phyloP scores from a whole-genome alignment of 2,797 vertebrate genomes.

The Falco biarmicus region DNA sequence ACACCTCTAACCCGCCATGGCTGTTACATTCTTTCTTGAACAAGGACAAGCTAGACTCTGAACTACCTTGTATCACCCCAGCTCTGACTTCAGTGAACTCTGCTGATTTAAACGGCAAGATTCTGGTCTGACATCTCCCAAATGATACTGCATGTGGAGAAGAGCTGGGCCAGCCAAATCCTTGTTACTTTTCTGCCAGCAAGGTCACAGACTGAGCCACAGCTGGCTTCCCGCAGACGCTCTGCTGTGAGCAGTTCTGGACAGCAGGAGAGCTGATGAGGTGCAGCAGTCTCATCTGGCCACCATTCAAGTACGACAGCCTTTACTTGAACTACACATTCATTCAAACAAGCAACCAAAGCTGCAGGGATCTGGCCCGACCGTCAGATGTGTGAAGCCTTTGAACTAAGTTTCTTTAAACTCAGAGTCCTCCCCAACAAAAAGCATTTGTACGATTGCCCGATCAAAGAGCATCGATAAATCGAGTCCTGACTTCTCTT shows the following conservation, averaged over 20 bases:
- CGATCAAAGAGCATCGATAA: neutral
- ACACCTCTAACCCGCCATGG: neutral
- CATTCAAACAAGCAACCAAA: neutral
- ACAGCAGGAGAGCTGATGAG: neutral
- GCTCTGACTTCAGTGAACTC: neutral
- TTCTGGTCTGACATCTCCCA: neutral
- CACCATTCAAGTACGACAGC: neutral
- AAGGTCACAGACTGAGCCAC: neutral
- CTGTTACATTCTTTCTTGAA: neutral
- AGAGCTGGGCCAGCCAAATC: neutral
- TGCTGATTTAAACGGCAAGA: neutral
- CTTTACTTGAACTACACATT: neutral
- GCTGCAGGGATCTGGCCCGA: neutral
- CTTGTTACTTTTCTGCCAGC: neutral
- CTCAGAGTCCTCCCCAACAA: neutral
- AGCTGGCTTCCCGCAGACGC: neutral
- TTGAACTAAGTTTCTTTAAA: constrained; percentile 46
- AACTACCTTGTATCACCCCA: neutral
- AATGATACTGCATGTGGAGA: neutral
- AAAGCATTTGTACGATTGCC: neutral
- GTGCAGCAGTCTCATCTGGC: constrained; percentile 32
- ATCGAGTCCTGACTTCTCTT: neutral
- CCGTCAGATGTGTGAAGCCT: neutral
- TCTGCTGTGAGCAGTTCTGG: neutral
- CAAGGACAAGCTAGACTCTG: neutral